These are phyloP conservation scores for Ditylenchus dipsaci DNA, from an alignment of 1,140 invertebrate species.

Conservation along the genomic window DNA sequence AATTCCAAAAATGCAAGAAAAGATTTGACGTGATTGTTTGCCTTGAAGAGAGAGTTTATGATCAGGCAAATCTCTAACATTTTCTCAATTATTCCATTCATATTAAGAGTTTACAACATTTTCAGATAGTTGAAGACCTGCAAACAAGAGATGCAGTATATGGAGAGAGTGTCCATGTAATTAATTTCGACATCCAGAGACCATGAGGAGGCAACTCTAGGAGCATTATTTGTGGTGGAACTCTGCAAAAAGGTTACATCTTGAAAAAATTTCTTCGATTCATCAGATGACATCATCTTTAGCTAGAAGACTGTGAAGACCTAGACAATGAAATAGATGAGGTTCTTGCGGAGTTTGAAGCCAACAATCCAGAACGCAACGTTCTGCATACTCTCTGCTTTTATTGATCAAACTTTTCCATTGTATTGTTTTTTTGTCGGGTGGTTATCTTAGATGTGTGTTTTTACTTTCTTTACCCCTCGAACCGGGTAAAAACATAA, in stretches of 20 bases:
- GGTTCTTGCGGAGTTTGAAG: slow-evolving; percentile 88
- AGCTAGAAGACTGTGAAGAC: slow-evolving; percentile 83
- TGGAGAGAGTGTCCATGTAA: slow-evolving; percentile 76
- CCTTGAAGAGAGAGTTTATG: slow-evolving; percentile 96
- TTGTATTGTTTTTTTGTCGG: not conserved
- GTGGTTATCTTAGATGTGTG: too few relatives aligned
- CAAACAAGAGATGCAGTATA: slow-evolving; percentile 57
- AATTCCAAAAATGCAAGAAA: slow-evolving; percentile 83
- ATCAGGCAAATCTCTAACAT: too few relatives aligned
- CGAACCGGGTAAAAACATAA: too few relatives aligned
- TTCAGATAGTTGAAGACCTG: slow-evolving; percentile 54
- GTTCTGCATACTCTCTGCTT: slow-evolving; percentile 89
- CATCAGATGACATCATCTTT: slow-evolving; percentile 19
- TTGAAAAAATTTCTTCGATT: not conserved
- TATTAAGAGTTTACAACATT: not conserved
- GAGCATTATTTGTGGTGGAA: slow-evolving; percentile 95
- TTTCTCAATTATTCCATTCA: too few relatives aligned
- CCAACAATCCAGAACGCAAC: slow-evolving; percentile 72
- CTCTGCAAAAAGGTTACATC: slow-evolving; percentile 66
- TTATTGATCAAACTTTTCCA: slow-evolving; percentile 65
- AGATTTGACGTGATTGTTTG: slow-evolving; percentile 94
- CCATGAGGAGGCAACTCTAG: slow-evolving; percentile 98
- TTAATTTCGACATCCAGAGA: slow-evolving; percentile 99
- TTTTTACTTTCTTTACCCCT: too few relatives aligned
- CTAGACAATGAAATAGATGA: slow-evolving; percentile 97